phyloP scores from a whole-genome alignment of 2,888 invertebrate species.

The Epinotia ramella region DNA sequence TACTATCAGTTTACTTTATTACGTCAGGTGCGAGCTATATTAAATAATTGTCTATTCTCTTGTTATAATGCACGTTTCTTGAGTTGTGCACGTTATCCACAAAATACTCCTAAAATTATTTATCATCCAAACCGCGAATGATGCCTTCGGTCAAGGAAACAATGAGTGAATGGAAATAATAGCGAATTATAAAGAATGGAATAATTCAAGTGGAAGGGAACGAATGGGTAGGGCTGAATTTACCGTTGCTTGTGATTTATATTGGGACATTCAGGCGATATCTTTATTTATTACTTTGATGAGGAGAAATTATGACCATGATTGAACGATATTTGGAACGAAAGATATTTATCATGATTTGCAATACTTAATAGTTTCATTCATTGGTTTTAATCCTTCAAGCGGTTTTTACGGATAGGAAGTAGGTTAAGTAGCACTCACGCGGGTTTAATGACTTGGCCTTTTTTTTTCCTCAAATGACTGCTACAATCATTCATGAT shows the following conservation, averaged over 20 bases:
- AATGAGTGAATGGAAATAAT: conserved; percentile 43
- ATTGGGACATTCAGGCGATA: conserved; percentile 14
- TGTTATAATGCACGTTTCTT: no score
- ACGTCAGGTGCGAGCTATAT: no score
- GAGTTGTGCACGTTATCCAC: no score
- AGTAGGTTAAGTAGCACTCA: no score
- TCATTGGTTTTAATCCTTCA: no score
- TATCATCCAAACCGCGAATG: conserved; percentile 3
- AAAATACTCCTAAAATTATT: not conserved
- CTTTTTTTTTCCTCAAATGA: no score
- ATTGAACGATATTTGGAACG: not conserved
- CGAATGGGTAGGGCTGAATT: conserved; percentile 20
- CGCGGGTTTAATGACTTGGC: no score
- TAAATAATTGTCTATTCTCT: no score
- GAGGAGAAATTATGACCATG: not conserved
- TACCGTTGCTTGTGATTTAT: conserved; percentile 32
- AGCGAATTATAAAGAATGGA: conserved; percentile 34
- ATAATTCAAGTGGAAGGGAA: conserved; percentile 34
- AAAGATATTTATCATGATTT: not conserved
- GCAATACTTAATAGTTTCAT: no score
- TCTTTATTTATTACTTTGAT: conserved; percentile 1
- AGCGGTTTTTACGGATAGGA: no score
- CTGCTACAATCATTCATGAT: no score
- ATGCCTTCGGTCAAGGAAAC: conserved; percentile 14
- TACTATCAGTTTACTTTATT: no score